phyloP scores from a whole-genome alignment of 2,888 invertebrate species.

The Ectropis crepuscularia region DNA sequence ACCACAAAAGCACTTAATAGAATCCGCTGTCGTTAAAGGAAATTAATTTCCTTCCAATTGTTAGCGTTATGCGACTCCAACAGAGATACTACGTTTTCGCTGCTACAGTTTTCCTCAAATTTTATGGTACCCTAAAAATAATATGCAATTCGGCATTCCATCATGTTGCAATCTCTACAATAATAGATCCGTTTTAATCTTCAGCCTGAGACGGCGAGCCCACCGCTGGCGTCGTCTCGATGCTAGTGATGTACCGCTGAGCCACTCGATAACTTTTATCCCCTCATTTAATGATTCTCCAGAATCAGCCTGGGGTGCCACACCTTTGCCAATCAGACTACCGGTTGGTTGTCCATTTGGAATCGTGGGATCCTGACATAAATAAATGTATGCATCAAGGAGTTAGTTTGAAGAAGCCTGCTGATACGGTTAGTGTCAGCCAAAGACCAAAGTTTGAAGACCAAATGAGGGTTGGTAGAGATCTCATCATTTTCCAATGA shows the following conservation, averaged over 20 bases:
- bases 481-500: no score
- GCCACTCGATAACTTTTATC: constrained; percentile 38
- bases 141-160: constrained; percentile 72
- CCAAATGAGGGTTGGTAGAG: no score
- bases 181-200: constrained; percentile 81
- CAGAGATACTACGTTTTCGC: background rate
- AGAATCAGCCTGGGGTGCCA: background rate
- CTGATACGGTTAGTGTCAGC: no score
- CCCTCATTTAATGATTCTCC: background rate
- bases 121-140: constrained; percentile 62
- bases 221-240: constrained; percentile 62
- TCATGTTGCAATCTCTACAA: constrained; percentile 78
- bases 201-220: constrained; percentile 56
- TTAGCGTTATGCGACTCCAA: no score
- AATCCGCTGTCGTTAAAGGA: no score
- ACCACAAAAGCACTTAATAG: no score
- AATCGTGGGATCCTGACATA: no score
- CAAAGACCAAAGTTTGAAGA: no score
- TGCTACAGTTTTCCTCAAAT: background rate
- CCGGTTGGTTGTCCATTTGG: no score
- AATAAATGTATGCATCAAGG: no score
- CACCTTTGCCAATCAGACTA: background rate
- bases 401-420: no score
- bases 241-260: constrained; percentile 48
- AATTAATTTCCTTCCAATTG: no score